Base-by-base conservation (phyloP, 1,140 invertebrate genomes). In the Paramacrobiotus metropolitanus region DNA sequence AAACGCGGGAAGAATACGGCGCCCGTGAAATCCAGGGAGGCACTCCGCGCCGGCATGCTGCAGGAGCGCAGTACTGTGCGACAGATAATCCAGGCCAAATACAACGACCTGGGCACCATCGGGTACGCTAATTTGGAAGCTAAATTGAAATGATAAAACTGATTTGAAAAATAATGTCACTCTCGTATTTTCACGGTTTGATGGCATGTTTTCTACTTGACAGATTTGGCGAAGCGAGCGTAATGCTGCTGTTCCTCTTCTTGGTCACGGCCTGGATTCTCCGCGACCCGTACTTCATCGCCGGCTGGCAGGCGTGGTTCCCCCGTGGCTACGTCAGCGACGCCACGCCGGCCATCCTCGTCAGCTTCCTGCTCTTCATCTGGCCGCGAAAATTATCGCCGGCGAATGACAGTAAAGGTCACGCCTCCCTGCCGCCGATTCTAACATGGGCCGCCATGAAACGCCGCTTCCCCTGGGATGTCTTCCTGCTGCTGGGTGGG, bases 71-170 rank as follows among this genome's bases (percentile, higher is more conserved):
- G n/a, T n/a, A n/a, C n/a, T n/a, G n/a, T 79, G 1, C 68, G 70
- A 21, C 60, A 67, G 28, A 70, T 81, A 1, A 76, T 90, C 4
- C 65, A 73, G 15, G 75, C 80, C 44, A 82, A 85, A 69, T 86
- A 88, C 72, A 73, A 77, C 62, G 80, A 80, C 63, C 77, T 91
- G 59, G 86, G 87, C 31, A 80, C 82, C 0, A 80, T 86, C 68
- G 81, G 78, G 40, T 87, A 83, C 76, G 62, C 48, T 31, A 62
- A 4, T n/a, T n/a, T n/a, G n/a, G n/a, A n/a, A n/a, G n/a, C n/a
- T n/a, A n/a, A n/a, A n/a, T n/a, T n/a, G n/a, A n/a, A n/a, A n/a
- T n/a, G n/a, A n/a, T n/a, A n/a, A n/a, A n/a, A n/a, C n/a, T n/a
- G n/a, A n/a, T n/a, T n/a, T n/a, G n/a, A n/a, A n/a, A n/a, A n/a